Evolutionary conservation across 2,113 vertebrate species (phyloP).

Genomic region (Amazona vittata): DNA sequence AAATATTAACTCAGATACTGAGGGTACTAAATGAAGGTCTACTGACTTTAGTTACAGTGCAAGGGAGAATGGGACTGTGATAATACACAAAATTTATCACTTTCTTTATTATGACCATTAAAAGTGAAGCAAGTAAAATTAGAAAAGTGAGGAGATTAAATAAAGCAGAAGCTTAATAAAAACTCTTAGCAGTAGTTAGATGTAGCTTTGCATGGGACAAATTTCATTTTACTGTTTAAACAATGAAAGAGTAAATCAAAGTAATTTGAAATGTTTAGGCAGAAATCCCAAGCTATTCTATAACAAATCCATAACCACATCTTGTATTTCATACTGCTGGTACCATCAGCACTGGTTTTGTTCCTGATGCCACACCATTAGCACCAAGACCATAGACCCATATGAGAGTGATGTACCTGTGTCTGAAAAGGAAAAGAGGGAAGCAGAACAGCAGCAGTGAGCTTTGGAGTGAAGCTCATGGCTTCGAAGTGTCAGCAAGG

Average conservation of each 20-base stretch:
- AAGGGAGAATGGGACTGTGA: not conserved
- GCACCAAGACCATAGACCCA: not conserved
- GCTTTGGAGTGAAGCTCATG: not conserved
- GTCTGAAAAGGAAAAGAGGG: not conserved
- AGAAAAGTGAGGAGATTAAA: not conserved
- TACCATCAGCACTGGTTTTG: not conserved
- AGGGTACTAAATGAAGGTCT: not conserved
- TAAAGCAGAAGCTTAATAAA: not conserved
- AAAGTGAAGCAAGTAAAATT: not conserved
- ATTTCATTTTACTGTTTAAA: not conserved
- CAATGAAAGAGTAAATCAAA: not conserved
- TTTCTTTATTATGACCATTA: not conserved
- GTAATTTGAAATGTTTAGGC: not conserved
- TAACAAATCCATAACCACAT: not conserved
- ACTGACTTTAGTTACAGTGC: not conserved
- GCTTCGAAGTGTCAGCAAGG: not conserved
- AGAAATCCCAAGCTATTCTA: not conserved
- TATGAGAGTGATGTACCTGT: not conserved
- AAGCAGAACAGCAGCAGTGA: not conserved
- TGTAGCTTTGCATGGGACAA: not conserved
- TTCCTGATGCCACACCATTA: not conserved
- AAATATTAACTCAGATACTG: not conserved
- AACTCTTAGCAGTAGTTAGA: not conserved
- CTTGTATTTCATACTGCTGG: not conserved
- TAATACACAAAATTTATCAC: not conserved